Base-by-base conservation (phyloP, 2,797 vertebrate species). In the Phyllotis vaccarum region DNA sequence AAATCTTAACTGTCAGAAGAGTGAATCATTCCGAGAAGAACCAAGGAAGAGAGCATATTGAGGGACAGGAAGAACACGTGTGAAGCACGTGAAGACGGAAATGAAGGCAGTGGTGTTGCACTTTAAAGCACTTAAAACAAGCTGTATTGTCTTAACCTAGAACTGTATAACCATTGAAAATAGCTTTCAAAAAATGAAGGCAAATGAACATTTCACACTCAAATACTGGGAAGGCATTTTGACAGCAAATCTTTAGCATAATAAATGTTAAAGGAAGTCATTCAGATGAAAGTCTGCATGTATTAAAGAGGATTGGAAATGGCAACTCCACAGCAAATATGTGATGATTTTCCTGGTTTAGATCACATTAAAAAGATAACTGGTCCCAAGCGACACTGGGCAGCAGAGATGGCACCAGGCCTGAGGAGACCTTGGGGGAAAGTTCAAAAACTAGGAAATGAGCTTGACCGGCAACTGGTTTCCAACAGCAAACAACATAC, bases 401-500 rank as follows among this genome's bases (percentile, higher is more conserved):
- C 58, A 64, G 62, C 81, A 46, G 64, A 64, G 40, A 62, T 24
- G 62, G 43, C 17, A 49, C 43, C 82, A n/a, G 43, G 34, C 11
- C 60, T 85, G 43, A 19, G 21, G 98, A 99, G 99, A 99, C 98
- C 98, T 99, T 98, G 98, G 99, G 97, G 99, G 99, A 98, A 99
- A 98, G 99, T 99, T 62, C 98, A 99, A 95, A 99, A 99, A 98
- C 97, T 99, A 98, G 99, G 99, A 98, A 99, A 99, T 68, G 99
- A 99, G 98, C 99, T 99, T 70, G 99, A 99, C 98, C 98, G 99
- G 97, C 99, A 99, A 97, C 98, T 99, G 97, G 99, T 99, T 56
- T 99, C 99, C 93, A 99, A 99, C 99, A 99, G 99, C 98, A 99
- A 99, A 98, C 98, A 99, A 22, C 99, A 99, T 97, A 99, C 99